Percentiles rank a stretch among this genome's conserved stretches.
phyloP scores from a whole-genome alignment of 2,888 invertebrate species.

The Strigamia maritima region DNA sequence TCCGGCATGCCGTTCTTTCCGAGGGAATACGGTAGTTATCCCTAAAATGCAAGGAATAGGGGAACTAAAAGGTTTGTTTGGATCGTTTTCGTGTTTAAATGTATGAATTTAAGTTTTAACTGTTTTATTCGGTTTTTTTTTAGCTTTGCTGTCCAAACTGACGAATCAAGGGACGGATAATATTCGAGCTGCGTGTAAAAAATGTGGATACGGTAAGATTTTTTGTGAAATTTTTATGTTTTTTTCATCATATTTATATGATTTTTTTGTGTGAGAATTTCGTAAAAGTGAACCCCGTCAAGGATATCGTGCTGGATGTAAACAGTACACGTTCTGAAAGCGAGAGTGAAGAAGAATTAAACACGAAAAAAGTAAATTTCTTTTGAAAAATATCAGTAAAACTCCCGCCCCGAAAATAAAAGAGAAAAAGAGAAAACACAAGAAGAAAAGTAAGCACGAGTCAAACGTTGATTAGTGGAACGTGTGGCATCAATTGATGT shows the following conservation, averaged over 20 bases:
- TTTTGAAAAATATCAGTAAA: no score
- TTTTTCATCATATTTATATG: not conserved
- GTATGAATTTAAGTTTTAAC: no score
- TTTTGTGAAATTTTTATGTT: not conserved
- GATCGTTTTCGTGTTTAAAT: not conserved
- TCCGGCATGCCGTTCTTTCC: no score
- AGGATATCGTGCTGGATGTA: slow-evolving; percentile 82
- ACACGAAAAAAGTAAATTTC: not conserved
- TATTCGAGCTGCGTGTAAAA: slow-evolving; percentile 82
- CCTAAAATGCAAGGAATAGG: not conserved
- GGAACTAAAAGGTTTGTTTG: not conserved
- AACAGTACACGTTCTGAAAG: slow-evolving; percentile 92
- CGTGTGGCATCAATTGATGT: no score
- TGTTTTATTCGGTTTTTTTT: no score
- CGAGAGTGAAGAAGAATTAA: slow-evolving; percentile 63
- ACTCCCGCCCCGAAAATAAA: not conserved
- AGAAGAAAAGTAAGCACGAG: not conserved
- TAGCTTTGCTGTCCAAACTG: slow-evolving; percentile 40
- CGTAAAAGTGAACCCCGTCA: slow-evolving; percentile 86
- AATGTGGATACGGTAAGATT: slow-evolving; percentile 74
- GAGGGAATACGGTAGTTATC: no score
- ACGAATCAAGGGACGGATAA: slow-evolving; percentile 63
- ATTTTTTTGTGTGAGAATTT: slow-evolving; percentile 73
- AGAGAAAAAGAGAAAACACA: not conserved
- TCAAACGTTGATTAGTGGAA: no score